Base-by-base conservation (phyloP, 1,140 invertebrate species). In the Cardiocondyla obscurior region DNA sequence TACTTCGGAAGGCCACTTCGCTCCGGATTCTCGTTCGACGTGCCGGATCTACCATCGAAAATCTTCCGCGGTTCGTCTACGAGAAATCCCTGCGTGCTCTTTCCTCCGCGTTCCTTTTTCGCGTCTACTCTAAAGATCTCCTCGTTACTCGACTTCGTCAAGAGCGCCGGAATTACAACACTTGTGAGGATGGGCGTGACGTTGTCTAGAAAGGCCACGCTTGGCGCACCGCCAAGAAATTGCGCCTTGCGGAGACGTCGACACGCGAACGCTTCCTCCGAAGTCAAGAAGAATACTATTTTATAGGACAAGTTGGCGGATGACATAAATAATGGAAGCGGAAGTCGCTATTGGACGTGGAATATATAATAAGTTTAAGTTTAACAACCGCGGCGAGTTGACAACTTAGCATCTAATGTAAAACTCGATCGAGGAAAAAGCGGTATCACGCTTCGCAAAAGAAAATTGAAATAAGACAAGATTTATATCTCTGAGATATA, bases 1-100 rank as follows among this genome's bases (percentile, higher is more conserved):
- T 86, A 86, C 79, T 85, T 82, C 62, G 55, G 62, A 62, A 39
- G 64, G 65, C 62, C 64, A 85, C 85, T 85, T 85, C 85, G 51
- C 73, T 73, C 44, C 49, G 74, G 67, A 85, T 85, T 85, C 44
- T 53, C 67, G 67, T 81, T 85, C 74, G 83, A 72, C 84, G 42
- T 81, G 58, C 42, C n/a, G 36, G 58, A 85, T 85, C 74, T 65
- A 73, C 39, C 25, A 33, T 81, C 74, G 65, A 64, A 85, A 85
- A 81, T 85, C 84, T 73, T 53, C 19, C 30, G 57, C 58, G 30
- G 28, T 85, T 84, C 57, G 39, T 39, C 39, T 70, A 22, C 46
- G 55, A 62, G 62, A 22, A 79, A 84, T 67, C 49, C 10, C 57
- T 77, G 25, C 51, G 55, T 33, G 3, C n/a, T 33, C 44, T 83